Percentiles rank a stretch among this genome's conserved stretches.
Conservation (phyloP, 2,888 invertebrate species). For the Buathra laborator region DNA sequence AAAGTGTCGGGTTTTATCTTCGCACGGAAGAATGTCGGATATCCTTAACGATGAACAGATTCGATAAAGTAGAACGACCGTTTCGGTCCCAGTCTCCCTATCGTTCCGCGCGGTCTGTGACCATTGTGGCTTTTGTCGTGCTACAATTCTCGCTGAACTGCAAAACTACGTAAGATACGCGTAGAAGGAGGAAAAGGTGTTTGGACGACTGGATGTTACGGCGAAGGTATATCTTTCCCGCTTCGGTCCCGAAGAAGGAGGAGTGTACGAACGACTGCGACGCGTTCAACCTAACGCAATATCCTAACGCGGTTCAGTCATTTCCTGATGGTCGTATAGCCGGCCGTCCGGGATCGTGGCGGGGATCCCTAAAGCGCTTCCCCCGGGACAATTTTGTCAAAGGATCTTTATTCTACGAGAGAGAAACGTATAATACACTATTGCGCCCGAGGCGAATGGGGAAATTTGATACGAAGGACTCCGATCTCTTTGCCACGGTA, state of each 20-base stretch:
- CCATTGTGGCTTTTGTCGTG: slow-evolving; percentile 13
- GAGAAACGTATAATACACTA: slow-evolving; percentile 82
- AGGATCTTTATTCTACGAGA: slow-evolving; percentile 85
- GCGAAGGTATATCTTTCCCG: slow-evolving; percentile 55
- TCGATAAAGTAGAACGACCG: slow-evolving; percentile 9
- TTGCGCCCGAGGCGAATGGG: slow-evolving; percentile 79
- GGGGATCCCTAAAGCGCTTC: slow-evolving; percentile 82
- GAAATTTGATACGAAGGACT: slow-evolving; percentile 81
- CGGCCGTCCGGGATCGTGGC: slow-evolving; percentile 28
- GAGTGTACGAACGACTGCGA: slow-evolving; percentile 60
- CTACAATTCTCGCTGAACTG: slow-evolving; percentile 39
- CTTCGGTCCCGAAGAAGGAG: slow-evolving; percentile 43
- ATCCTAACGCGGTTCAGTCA: slow-evolving; percentile 85
- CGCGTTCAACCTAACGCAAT: slow-evolving; percentile 82
- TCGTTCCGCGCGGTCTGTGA: not conserved
- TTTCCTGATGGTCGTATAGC: slow-evolving; percentile 82
- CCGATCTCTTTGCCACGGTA: slow-evolving; percentile 56
- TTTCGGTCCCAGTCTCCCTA: not conserved
- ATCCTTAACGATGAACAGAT: slow-evolving; percentile 33
- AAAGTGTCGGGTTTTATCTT: slow-evolving; percentile 4
- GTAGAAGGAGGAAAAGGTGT: slow-evolving; percentile 27
- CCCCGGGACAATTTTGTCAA: slow-evolving; percentile 85
- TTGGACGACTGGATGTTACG: slow-evolving; percentile 57
- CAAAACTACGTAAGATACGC: slow-evolving; percentile 37
- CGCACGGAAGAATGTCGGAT: not conserved